A percentile compares a stretch with the other conserved stretches of the same genome.
Conservation (phyloP, 2,797 vertebrate genomes). For the Lepilemur ruficaudatus region DNA sequence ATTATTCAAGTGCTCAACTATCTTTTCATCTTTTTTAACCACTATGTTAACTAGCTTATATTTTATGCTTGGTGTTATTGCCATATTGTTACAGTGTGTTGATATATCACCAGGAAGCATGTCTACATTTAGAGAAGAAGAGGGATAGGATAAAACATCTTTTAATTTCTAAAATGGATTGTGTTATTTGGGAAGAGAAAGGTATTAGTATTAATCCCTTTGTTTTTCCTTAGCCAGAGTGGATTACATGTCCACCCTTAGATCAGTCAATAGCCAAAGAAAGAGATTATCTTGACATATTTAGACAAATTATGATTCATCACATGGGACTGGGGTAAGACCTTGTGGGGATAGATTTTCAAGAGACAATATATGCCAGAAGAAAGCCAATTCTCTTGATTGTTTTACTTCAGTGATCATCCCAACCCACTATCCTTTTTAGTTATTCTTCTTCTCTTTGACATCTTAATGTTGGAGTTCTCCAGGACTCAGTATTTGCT, state of each 20-base stretch:
- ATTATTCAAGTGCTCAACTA: background rate
- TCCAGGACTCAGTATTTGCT: background rate
- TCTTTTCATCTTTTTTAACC: background rate
- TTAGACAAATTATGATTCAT: background rate
- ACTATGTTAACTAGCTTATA: background rate
- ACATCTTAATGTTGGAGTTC: background rate
- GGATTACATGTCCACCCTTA: background rate
- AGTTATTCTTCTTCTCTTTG: background rate
- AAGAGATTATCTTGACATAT: background rate
- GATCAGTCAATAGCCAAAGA: background rate
- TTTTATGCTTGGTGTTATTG: background rate
- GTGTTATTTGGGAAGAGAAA: background rate
- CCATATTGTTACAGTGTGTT: background rate
- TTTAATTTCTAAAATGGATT: background rate
- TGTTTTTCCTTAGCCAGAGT: background rate
- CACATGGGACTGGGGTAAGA: rapidly evolving
- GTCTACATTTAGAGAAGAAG: background rate
- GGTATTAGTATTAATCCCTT: background rate
- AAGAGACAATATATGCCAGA: background rate
- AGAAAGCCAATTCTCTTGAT: background rate
- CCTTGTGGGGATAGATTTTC: background rate
- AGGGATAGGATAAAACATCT: background rate
- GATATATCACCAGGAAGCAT: background rate
- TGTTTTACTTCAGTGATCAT: background rate
- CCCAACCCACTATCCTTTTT: background rate